A percentile compares a stretch with the other conserved stretches of the same genome.
These are phyloP conservation scores for Chaunax sp. DNA, from an alignment of 2,797 vertebrate species.

Conservation along the genomic window DNA sequence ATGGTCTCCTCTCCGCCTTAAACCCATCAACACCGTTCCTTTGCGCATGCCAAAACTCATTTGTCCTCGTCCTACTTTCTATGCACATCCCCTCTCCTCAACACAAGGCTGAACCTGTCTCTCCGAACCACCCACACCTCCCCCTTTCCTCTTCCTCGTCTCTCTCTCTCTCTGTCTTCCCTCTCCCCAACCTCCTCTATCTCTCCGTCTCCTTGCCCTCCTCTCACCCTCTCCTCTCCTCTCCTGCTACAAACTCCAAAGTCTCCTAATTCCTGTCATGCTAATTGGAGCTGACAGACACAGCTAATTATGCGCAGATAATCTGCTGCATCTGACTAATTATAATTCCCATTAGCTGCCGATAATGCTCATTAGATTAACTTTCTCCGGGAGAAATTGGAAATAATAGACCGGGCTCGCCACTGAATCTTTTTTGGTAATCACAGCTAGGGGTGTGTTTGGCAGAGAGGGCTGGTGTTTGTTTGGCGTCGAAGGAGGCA, in stretches of 20 bases:
- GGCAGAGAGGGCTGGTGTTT: constrained; percentile 54
- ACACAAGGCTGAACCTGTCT: constrained; percentile 51
- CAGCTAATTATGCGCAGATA: constrained; percentile 87
- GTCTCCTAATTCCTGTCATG: constrained; percentile 84
- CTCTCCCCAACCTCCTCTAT: constrained; percentile 7
- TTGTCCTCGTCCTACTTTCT: constrained; percentile 53
- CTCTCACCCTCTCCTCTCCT: constrained; percentile 21
- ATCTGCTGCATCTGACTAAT: constrained; percentile 89
- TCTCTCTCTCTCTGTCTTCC: background rate
- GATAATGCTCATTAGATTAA: constrained; percentile 89
- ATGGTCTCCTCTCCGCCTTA: constrained; percentile 30
- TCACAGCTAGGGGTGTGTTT: constrained; percentile 41
- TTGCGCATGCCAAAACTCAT: constrained; percentile 36
- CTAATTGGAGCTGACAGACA: constrained; percentile 88
- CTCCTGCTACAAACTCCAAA: constrained; percentile 65
- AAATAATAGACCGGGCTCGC: constrained; percentile 77
- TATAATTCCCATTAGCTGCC: constrained; percentile 87
- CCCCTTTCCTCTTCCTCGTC: constrained; percentile 13
- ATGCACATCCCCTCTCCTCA: constrained; percentile 43
- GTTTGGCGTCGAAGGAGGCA: constrained; percentile 46
- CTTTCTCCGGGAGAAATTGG: constrained; percentile 86
- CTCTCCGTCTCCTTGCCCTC: constrained; percentile 37
- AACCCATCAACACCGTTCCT: constrained; percentile 45
- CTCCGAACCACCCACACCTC: constrained; percentile 34
- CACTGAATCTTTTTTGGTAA: constrained; percentile 66